Evolutionary conservation across 2,113 vertebrate species (phyloP), one percentile per base, ranked within the genome.

Genomic region (Oreochromis spilurus): DNA sequence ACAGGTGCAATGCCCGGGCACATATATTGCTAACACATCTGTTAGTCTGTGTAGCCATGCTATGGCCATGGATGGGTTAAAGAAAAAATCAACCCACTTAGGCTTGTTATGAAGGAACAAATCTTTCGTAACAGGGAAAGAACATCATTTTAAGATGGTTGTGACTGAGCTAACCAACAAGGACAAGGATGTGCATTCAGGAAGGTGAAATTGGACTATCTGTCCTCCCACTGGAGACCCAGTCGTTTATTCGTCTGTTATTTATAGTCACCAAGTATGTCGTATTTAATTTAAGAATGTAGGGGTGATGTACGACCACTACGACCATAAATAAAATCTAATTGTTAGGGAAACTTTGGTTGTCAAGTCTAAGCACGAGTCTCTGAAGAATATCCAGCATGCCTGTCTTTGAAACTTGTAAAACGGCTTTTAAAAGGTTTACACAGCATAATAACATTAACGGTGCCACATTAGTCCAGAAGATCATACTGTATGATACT

Each of bases 61-160:
- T 62, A 36, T 0, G 3, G 0, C 31, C 58, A 36, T n/a, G 31
- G 2, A 62, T 36, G 5, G 11, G 9, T 0, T 62, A 36, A 62
- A 36, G 16, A 36, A 36, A 36, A 62, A 54, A 54, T 54, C 10
- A 54, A 7, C 9, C 29, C 57, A 34, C 9, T 57, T 57, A 57
- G 24, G 4, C 54, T 62, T n/a, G 58, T 36, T 62, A 62, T 62
- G 9, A 62, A 62, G 58, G 16, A 62, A 9, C 17, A 19, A 62
- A 36, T 62, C 58, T 36, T n/a, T 62, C 9, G 0, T 65, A 38
- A 65, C 31, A 65, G 31, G 4, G 31, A 34, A 62, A 4, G 1
- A 65, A 65, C 17, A 17, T 7, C 31, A 10, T 65, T 65, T 7
- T 36, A 65, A 0, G 31, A 34, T 19, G 36, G 36, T 14, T 21